These are phyloP conservation scores for Trachelus iudaicus DNA, from an alignment of 2,888 invertebrate species.

Conservation along the genomic window DNA sequence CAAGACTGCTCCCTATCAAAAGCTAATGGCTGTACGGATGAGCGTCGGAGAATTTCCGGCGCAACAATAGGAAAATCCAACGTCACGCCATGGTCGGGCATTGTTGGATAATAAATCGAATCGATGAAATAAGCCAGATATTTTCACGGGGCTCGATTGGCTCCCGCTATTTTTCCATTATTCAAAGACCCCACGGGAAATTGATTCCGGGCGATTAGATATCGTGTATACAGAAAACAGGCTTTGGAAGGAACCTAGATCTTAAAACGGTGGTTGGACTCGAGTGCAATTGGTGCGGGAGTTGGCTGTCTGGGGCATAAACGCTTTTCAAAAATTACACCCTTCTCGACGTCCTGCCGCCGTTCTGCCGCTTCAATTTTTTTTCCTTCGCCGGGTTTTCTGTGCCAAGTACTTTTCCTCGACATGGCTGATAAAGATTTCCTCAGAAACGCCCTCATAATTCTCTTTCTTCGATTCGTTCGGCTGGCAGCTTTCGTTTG, in stretches of 20 bases:
- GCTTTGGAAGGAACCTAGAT: not conserved
- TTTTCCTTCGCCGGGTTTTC: not conserved
- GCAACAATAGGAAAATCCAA: not conserved
- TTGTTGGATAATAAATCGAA: conserved; percentile 7
- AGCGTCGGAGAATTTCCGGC: not conserved
- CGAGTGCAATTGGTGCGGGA: not conserved
- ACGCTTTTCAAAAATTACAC: not conserved
- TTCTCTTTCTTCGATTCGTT: not conserved
- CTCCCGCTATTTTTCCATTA: not conserved
- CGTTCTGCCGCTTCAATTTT: not conserved
- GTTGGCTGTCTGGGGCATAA: not conserved
- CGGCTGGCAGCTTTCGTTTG: not conserved
- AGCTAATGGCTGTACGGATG: not conserved
- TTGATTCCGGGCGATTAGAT: conserved; percentile 1
- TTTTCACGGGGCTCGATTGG: not conserved
- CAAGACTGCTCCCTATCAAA: not conserved
- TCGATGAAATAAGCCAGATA: not conserved
- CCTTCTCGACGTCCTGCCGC: not conserved
- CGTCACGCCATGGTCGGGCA: not conserved
- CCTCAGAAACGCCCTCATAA: not conserved
- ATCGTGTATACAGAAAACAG: not conserved
- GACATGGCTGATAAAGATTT: not conserved
- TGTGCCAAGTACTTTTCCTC: not conserved
- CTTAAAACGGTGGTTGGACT: not conserved
- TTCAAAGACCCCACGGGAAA: conserved; percentile 4